A percentile compares a stretch with the other conserved stretches of the same genome.
These are phyloP conservation scores for Drosophila peninsularis DNA, from an alignment of 2,888 invertebrate genomes.

Conservation along the genomic window DNA sequence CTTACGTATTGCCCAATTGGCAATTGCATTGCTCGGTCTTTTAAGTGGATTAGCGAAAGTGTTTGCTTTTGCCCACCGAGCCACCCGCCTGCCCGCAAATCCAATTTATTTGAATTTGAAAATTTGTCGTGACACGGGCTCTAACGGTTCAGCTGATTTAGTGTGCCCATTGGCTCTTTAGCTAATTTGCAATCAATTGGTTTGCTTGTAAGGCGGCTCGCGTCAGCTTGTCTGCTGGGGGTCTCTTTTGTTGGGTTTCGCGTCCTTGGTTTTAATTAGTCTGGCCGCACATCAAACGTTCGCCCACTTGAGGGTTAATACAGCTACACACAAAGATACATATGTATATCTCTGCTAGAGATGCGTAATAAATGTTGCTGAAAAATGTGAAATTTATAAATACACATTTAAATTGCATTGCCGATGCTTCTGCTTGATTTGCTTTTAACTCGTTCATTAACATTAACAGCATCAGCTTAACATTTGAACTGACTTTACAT, in stretches of 20 bases:
- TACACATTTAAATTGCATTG: not conserved
- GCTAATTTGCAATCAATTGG: slow-evolving; percentile 72
- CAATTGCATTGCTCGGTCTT: slow-evolving; percentile 40
- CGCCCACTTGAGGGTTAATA: slow-evolving; percentile 50
- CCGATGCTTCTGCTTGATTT: slow-evolving; percentile 7
- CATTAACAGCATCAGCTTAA: slow-evolving; percentile 12
- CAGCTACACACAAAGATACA: not conserved
- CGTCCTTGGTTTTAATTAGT: slow-evolving; percentile 76
- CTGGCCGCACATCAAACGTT: slow-evolving; percentile 47
- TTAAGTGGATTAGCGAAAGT: slow-evolving; percentile 77
- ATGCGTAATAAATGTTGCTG: slow-evolving; percentile 2
- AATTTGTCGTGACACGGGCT: slow-evolving; percentile 15
- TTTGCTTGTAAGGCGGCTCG: slow-evolving; percentile 63
- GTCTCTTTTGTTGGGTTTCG: slow-evolving; percentile 74
- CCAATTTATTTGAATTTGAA: slow-evolving; percentile 72
- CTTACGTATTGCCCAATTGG: slow-evolving; percentile 36
- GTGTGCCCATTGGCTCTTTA: slow-evolving; percentile 67
- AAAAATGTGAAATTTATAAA: not conserved
- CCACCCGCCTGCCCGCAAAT: slow-evolving; percentile 45
- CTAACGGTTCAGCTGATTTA: slow-evolving; percentile 60
- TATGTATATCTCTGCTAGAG: slow-evolving; percentile 2
- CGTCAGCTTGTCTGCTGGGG: slow-evolving; percentile 70
- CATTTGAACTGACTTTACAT: slow-evolving; percentile 22
- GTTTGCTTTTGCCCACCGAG: slow-evolving; percentile 35
- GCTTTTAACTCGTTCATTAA: not conserved